Base-by-base conservation (phyloP, 2,113 vertebrate species). In the Eulacestoma nigropectus region DNA sequence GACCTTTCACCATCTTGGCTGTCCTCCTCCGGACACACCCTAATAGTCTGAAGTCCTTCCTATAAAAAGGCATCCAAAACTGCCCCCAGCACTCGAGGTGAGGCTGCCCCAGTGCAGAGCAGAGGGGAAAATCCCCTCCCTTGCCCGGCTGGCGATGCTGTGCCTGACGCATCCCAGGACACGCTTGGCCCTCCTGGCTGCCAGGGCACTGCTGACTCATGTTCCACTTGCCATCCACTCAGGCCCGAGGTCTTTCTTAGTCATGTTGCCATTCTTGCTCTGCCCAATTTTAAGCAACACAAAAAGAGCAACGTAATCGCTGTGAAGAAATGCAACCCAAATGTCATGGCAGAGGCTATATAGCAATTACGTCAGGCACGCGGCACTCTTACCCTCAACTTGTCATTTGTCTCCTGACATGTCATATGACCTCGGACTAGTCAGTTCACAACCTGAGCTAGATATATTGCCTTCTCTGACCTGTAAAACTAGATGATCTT, bases 281-380 rank as follows among this genome's bases (percentile, higher is more conserved):
- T 64, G 82, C 35, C 33, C 49, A 46, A 18, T 91, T 84, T 87
- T 30, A 62, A 82, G 89, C 78, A 74, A 49, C 65, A 70, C 50
- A 82, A 70, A 92, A 94, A 84, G 70, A 87, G 74, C 69, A 94
- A 55, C 5, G 13, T 90, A 91, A 94, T 25, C 81, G 74, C 90
- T 87, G 73, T 46, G 68, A 65, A 70, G 84, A 89, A 95, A 91
- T 81, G 81, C 81, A 89, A 60, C 55, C 37, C 64, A 93, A 93
- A 93, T 90, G 64, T 91, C 88, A 94, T 50, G 52, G 62, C 63
- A 57, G 62, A 77, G 33, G 69, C 60, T 26, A 57, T n/a, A 47
- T 22, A 89, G 77, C 59, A 73, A 73, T 53, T 87, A 89, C 20
- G 1, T 80, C 87, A 96, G 62, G 69, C 37, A 87, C 6, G 9